Evolutionary conservation across 1,140 invertebrate species (phyloP).

Genomic region (Drosophila busckii): DNA sequence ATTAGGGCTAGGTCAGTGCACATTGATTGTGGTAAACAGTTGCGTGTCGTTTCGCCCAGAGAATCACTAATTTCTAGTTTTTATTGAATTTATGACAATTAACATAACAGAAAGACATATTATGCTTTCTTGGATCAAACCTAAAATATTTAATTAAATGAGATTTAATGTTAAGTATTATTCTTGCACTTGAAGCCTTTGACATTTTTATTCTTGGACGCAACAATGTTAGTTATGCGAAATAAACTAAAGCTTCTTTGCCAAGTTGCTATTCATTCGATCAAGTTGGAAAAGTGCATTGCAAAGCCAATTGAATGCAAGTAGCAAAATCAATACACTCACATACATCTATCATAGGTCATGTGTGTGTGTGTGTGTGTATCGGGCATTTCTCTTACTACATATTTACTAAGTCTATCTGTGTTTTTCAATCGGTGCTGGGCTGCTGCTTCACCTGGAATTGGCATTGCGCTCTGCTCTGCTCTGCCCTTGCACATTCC

Average conservation of each 20-base stretch:
- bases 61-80: no score
- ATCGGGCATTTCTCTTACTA: constrained; percentile 38
- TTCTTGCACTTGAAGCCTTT: no score
- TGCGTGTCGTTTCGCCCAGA: no score
- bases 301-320: constrained; percentile 55
- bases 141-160: no score
- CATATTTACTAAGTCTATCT: constrained; percentile 69
- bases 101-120: no score
- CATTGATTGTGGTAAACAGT: not conserved
- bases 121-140: no score
- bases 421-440: constrained; percentile 55
- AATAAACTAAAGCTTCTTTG: constrained; percentile 46
- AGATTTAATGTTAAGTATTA: no score
- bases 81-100: no score
- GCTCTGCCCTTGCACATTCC: constrained; percentile 25
- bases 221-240: not conserved
- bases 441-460: constrained; percentile 51
- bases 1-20: constrained; percentile 34
- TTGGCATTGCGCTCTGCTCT: constrained; percentile 15
- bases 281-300: constrained; percentile 67
- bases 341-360: not conserved
- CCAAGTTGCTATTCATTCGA: constrained; percentile 57
- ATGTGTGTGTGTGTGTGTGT: constrained; percentile 1
- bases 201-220: no score
- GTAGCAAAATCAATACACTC: constrained; percentile 7